Percentiles rank a stretch among this genome's conserved stretches.
Evolutionary conservation across 1,140 invertebrate species (phyloP).

Genomic region (Drosophila persimilis): DNA sequence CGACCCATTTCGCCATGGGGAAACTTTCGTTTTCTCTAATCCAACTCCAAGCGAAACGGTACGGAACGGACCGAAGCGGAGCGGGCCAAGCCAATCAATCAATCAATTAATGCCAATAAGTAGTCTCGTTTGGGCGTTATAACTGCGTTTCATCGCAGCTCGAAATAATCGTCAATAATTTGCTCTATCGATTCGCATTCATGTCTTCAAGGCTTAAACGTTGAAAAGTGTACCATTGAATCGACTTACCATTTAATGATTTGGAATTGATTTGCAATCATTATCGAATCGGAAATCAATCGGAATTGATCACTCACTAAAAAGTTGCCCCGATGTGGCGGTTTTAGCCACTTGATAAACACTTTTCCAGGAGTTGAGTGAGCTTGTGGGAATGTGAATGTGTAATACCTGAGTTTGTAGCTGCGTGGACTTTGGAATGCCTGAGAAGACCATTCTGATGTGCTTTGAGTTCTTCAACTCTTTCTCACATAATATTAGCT

Average conservation of each 20-base stretch:
- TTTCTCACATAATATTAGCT: slow-evolving; percentile 13
- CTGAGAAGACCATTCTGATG: too few relatives aligned
- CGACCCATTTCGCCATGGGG: slow-evolving; percentile 61
- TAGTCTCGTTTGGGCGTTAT: slow-evolving; percentile 39
- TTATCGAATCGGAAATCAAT: slow-evolving; percentile 40
- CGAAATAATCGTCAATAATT: slow-evolving; percentile 67
- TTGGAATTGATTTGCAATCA: slow-evolving; percentile 71
- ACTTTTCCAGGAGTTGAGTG: background rate
- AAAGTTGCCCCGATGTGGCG: slow-evolving; percentile 30
- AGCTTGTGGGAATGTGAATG: too few relatives aligned
- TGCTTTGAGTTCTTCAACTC: background rate
- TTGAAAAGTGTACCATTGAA: slow-evolving; percentile 47
- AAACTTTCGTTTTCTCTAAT: slow-evolving; percentile 73
- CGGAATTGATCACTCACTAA: slow-evolving; percentile 11
- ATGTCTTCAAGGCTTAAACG: slow-evolving; percentile 33
- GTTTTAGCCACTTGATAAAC: background rate
- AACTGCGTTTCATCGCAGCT: slow-evolving; percentile 42
- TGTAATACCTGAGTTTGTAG: too few relatives aligned
- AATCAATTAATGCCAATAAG: slow-evolving; percentile 71
- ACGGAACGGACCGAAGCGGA: too few relatives aligned
- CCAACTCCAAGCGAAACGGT: slow-evolving; percentile 24
- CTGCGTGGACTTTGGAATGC: too few relatives aligned
- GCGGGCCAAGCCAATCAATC: slow-evolving; percentile 54
- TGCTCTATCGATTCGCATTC: slow-evolving; percentile 68
- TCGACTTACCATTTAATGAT: slow-evolving; percentile 63